A percentile compares a stretch with the other conserved stretches of the same genome.
Conservation (phyloP, 2,888 invertebrate genomes). For the Schizotus pectinicornis region DNA sequence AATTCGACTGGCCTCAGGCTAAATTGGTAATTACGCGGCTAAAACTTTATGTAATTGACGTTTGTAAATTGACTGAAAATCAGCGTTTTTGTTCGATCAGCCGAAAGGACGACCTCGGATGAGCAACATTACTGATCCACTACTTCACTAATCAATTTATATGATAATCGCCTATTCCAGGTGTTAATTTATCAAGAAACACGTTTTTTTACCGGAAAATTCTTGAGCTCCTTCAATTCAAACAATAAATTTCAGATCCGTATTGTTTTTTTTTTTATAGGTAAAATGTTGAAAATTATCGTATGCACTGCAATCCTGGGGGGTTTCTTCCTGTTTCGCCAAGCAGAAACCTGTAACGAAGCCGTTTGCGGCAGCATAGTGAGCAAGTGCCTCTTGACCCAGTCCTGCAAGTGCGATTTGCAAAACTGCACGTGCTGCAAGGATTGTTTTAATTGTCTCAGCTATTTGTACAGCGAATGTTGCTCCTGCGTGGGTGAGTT, state of each 20-base stretch:
- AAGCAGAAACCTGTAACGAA: constrained; percentile 77
- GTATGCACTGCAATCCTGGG: constrained; percentile 13
- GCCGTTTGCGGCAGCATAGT: constrained; percentile 95
- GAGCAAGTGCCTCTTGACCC: constrained; percentile 94
- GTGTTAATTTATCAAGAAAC: constrained; percentile 18
- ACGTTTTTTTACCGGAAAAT: constrained; percentile 2
- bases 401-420: constrained; percentile 94
- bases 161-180: constrained; percentile 28
- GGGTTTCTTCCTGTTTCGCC: constrained; percentile 24
- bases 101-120: neutral
- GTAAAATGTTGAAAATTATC: constrained; percentile 15
- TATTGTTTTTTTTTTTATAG: neutral
- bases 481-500: constrained; percentile 96
- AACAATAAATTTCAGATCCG: constrained; percentile 1
- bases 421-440: constrained; percentile 93
- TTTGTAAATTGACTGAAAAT: neutral
- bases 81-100: neutral
- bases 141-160: constrained; percentile 1
- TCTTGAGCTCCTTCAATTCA: neutral
- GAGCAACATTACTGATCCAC: constrained; percentile 2
- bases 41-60: constrained; percentile 2
- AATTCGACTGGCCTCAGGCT: constrained; percentile 33
- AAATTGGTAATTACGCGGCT: constrained; percentile 37
- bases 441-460: constrained; percentile 90
- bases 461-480: constrained; percentile 89